Evolutionary conservation across 2,888 invertebrate species (phyloP).

Genomic region (Encarsia formosa): DNA sequence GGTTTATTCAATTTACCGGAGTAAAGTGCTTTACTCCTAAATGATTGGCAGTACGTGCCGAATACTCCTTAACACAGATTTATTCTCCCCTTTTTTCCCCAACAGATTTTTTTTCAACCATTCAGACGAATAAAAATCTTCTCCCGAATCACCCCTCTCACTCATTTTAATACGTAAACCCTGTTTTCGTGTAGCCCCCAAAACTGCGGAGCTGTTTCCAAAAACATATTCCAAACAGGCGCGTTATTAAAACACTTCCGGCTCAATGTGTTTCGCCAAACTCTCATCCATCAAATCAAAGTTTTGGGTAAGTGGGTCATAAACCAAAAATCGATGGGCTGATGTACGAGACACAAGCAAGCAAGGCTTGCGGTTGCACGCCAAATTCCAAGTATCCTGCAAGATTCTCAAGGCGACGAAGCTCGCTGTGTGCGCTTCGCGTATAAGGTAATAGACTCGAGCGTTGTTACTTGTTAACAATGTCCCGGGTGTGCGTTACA

Average conservation of each 20-base stretch:
- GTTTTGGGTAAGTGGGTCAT: constrained; percentile 1
- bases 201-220: too few relatives aligned
- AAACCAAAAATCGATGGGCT: constrained; percentile 15
- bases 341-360: too few relatives aligned
- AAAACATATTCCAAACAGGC: too few relatives aligned
- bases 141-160: too few relatives aligned
- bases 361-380: background rate
- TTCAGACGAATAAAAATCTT: too few relatives aligned
- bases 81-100: background rate
- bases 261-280: too few relatives aligned
- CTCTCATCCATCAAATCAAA: too few relatives aligned
- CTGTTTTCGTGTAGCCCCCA: background rate
- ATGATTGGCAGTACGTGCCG: constrained; percentile 17
- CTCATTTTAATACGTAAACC: background rate
- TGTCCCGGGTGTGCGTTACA: constrained; percentile 13
- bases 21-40: constrained; percentile 12
- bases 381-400: constrained; percentile 19
- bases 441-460: constrained; percentile 1
- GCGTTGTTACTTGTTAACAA: constrained; percentile 12
- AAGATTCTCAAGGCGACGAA: constrained; percentile 8
- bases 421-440: background rate
- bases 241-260: too few relatives aligned
- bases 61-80: constrained; percentile 10
- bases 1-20: constrained; percentile 17
- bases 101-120: background rate